These are phyloP conservation scores for Drosophila parvula DNA, from an alignment of 1,140 invertebrate genomes.

Conservation along the genomic window DNA sequence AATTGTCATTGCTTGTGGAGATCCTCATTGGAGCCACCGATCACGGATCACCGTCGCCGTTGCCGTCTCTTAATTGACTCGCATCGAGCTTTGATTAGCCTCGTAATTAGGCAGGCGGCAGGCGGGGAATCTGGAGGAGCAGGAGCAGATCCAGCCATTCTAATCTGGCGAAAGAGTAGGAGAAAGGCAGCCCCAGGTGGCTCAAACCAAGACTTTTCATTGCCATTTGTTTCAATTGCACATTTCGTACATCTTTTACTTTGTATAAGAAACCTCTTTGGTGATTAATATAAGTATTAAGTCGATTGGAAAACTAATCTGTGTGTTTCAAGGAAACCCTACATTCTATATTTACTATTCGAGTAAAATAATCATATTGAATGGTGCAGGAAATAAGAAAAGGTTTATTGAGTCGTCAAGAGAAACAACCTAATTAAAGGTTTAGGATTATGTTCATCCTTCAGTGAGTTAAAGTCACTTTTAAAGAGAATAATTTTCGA, in stretches of 20 bases:
- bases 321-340: too few species aligned
- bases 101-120: conserved; percentile 28
- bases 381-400: too few species aligned
- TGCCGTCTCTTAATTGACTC: conserved; percentile 48
- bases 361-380: too few species aligned
- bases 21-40: conserved; percentile 29
- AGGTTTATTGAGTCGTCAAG: neutral
- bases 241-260: conserved; percentile 5
- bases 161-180: conserved; percentile 10
- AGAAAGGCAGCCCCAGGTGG: conserved; percentile 14
- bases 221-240: conserved; percentile 10
- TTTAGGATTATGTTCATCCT: neutral
- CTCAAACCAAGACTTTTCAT: neutral
- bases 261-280: neutral
- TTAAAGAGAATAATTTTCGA: too few species aligned
- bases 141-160: conserved; percentile 6
- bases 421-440: neutral
- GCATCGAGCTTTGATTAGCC: conserved; percentile 43
- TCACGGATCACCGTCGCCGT: conserved; percentile 32
- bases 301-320: too few species aligned
- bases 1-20: conserved; percentile 66
- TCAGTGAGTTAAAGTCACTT: too few species aligned
- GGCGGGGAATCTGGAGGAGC: neutral
- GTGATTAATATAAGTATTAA: neutral
- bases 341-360: too few species aligned